These are phyloP conservation scores for Otocyon megalotis DNA, from an alignment of 2,113 vertebrate species.

Conservation along the genomic window DNA sequence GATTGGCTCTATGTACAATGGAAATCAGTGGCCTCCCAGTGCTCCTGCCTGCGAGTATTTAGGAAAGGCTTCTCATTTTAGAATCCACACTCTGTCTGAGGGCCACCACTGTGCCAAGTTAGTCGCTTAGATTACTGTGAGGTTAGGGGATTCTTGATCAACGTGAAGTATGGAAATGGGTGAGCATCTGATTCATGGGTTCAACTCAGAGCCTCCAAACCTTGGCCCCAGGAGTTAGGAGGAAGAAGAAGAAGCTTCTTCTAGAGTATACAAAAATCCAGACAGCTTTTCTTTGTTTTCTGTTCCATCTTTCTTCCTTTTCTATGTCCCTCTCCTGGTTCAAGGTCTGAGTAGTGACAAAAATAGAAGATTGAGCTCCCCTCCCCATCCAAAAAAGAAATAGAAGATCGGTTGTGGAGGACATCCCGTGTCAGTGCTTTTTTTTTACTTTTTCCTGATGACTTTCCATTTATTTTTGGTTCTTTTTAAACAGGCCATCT, in stretches of 20 bases:
- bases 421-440: background rate
- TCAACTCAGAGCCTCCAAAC: background rate
- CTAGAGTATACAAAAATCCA: background rate
- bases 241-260: background rate
- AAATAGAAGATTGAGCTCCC: background rate
- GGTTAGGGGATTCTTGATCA: background rate
- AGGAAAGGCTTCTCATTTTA: background rate
- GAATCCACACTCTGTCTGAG: background rate
- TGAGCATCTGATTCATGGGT: background rate
- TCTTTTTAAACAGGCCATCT: background rate
- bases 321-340: background rate
- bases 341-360: background rate
- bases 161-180: background rate
- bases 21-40: background rate
- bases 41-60: background rate
- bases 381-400: background rate
- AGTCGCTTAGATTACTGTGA: background rate
- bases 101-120: background rate
- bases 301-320: background rate
- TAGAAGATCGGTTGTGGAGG: background rate
- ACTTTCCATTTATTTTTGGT: background rate
- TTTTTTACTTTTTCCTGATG: background rate
- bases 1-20: background rate
- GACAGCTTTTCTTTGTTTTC: background rate
- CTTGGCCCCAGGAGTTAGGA: rapidly evolving